Evolutionary conservation across 1,140 invertebrate species (phyloP).

Genomic region (Nasonia vitripennis): DNA sequence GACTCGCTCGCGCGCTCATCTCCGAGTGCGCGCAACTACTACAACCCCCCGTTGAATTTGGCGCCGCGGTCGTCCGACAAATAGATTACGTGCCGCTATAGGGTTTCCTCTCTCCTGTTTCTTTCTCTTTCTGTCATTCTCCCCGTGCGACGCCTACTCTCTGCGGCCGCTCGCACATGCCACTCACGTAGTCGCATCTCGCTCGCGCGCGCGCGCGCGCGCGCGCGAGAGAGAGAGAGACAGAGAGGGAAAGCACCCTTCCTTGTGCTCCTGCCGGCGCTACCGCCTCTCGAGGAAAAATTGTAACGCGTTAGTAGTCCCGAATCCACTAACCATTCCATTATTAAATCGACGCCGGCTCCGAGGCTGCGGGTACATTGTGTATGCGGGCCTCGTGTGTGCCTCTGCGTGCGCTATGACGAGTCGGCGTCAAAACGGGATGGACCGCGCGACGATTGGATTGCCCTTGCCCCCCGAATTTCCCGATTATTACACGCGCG

Average conservation of each 20-base stretch:
- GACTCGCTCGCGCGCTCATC: neutral
- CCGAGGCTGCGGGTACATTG: constrained; percentile 41
- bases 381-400: constrained; percentile 46
- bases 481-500: neutral
- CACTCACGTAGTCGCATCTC: constrained; percentile 70
- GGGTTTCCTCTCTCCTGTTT: constrained; percentile 59
- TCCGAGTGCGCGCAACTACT: constrained; percentile 36
- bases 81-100: constrained; percentile 74
- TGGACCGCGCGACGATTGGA: constrained; percentile 49
- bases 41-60: constrained; percentile 57
- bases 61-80: constrained; percentile 72
- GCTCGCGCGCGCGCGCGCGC: constrained; percentile 39
- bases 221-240: neutral
- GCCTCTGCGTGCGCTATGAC: constrained; percentile 35
- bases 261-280: neutral
- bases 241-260: constrained; percentile 16
- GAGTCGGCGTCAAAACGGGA: constrained; percentile 14
- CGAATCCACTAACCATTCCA: constrained; percentile 73
- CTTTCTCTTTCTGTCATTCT: constrained; percentile 57
- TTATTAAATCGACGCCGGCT: constrained; percentile 73
- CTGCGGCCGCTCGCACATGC: constrained; percentile 63
- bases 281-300: constrained; percentile 63
- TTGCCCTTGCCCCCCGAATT: constrained; percentile 17
- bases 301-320: constrained; percentile 70
- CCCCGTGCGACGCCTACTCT: neutral